Percentiles rank a stretch among this genome's conserved stretches.
Conservation (phyloP, 2,888 invertebrate genomes). For the Apotomis capreana region DNA sequence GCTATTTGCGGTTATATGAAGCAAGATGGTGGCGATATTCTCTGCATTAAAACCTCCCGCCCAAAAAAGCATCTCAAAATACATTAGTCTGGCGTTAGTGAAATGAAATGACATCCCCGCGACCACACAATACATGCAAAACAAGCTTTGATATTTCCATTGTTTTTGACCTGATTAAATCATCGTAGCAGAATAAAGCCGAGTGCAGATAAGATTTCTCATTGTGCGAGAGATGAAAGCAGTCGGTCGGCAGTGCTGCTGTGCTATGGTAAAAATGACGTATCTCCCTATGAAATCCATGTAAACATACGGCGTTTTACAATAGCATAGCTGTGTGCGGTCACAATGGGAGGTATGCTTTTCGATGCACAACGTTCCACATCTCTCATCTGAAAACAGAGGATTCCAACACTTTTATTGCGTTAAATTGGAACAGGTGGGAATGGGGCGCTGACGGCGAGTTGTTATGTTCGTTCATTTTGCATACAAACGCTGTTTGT, state of each 20-base stretch:
- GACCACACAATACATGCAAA: not conserved
- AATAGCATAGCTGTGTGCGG: conserved; percentile 28
- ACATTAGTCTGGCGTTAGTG: not conserved
- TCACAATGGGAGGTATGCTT: conserved; percentile 62
- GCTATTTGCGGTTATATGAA: too few species aligned
- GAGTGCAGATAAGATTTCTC: conserved; percentile 67
- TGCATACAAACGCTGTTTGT: not conserved
- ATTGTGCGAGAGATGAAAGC: conserved; percentile 71
- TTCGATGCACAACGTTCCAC: conserved; percentile 72
- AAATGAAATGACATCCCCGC: not conserved
- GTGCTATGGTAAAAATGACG: too few species aligned
- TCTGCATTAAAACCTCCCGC: not conserved
- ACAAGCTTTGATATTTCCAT: conserved; percentile 24
- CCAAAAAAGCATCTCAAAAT: conserved; percentile 1
- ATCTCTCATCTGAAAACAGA: conserved; percentile 75
- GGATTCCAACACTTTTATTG: conserved; percentile 73
- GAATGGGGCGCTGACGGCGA: conserved; percentile 55
- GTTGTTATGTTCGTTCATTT: conserved; percentile 47
- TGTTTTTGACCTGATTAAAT: conserved; percentile 60
- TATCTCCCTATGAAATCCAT: too few species aligned
- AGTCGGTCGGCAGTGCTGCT: conserved; percentile 45
- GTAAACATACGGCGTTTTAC: too few species aligned
- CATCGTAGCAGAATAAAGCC: conserved; percentile 64
- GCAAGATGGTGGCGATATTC: too few species aligned
- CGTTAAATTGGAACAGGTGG: conserved; percentile 74